A percentile compares a stretch with the other conserved stretches of the same genome.
phyloP scores from a whole-genome alignment of 64 coral and sea anemone species.

The Montipora efflorescens region DNA sequence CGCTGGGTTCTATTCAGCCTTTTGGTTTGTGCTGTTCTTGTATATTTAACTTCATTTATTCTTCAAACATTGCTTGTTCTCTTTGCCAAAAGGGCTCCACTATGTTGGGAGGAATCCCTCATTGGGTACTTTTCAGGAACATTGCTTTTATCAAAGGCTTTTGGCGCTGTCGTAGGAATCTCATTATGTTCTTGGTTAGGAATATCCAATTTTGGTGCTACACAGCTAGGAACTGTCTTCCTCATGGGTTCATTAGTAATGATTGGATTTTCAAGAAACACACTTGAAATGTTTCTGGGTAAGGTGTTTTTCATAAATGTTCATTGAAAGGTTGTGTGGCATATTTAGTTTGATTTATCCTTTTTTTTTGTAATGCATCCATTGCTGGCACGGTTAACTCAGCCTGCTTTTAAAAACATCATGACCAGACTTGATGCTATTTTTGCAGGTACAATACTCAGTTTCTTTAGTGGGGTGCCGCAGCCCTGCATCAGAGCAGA shows the following conservation, averaged over 20 bases:
- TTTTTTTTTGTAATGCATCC: neutral
- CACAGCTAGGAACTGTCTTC: constrained; percentile 83
- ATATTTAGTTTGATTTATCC: neutral
- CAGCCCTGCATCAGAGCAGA: constrained; percentile 92
- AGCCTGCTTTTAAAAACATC: neutral
- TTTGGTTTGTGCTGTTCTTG: constrained; percentile 63
- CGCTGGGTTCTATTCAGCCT: constrained; percentile 78
- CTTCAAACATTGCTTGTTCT: constrained; percentile 79
- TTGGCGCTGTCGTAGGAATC: constrained; percentile 90
- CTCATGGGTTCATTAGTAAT: constrained; percentile 70
- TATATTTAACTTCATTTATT: constrained; percentile 58
- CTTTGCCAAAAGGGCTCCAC: constrained; percentile 75
- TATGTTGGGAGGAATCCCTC: constrained; percentile 79
- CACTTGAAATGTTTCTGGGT: constrained; percentile 93
- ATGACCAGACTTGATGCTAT: neutral
- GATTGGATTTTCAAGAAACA: constrained; percentile 88
- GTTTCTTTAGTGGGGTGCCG: constrained; percentile 80
- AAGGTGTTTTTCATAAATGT: neutral
- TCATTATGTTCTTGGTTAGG: constrained; percentile 64
- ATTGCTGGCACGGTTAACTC: neutral
- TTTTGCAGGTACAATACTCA: constrained; percentile 64
- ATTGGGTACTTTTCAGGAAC: constrained; percentile 90
- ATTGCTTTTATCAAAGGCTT: constrained; percentile 74
- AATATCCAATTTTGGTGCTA: constrained; percentile 77
- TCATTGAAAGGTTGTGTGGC: too few relatives aligned